Base-by-base conservation (phyloP, 2,797 vertebrate genomes). In the Clarias fuscus region DNA sequence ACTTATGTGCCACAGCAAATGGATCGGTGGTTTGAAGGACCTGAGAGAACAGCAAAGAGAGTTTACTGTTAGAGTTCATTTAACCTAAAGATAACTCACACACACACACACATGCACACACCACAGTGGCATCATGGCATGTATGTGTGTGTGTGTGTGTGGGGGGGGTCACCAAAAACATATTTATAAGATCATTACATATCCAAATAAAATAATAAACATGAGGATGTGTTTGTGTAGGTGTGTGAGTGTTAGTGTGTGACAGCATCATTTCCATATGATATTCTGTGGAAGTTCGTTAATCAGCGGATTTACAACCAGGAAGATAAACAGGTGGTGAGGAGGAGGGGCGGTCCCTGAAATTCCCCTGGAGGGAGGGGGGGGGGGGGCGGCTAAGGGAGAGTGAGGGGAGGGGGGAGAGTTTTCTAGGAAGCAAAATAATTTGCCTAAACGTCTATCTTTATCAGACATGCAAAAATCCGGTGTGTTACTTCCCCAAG, bases 381-480 rank as follows among this genome's bases (percentile, higher is more conserved):
- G 20, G n/a, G 0, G 30, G 33, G 27, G 7, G 56, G 20, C 15
- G 0, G 30, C 17, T 30, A 30, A 30, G 8, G 11, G 56, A 5
- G 76, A 3, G 76, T 2, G 43, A 5, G 72, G 11, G 72, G 20
- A 40, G 7, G 61, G 84, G 83, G 90, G 40, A 61, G 22, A 73
- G 24, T 83, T 67, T 70, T 81, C 82, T 86, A 81, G 83, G 84
- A 86, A 86, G 24, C 27, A 48, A 68, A 68, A 85, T 84, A 67
- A 90, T 90, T 90, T 90, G 86, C 85, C 64, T 90, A 87, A 85
- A 88, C 56, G 11, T 72, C 43, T 37, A 10, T 75, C 11, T 67
- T 85, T 87, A 72, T 83, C 43, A 83, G 37, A 75, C 73, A 95
- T 93, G 93, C 91, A 94, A 94, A 94, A 82, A 85, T 82, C 43